Conservation (phyloP, 2,797 vertebrate genomes). For the Catostomus latipinnis region DNA sequence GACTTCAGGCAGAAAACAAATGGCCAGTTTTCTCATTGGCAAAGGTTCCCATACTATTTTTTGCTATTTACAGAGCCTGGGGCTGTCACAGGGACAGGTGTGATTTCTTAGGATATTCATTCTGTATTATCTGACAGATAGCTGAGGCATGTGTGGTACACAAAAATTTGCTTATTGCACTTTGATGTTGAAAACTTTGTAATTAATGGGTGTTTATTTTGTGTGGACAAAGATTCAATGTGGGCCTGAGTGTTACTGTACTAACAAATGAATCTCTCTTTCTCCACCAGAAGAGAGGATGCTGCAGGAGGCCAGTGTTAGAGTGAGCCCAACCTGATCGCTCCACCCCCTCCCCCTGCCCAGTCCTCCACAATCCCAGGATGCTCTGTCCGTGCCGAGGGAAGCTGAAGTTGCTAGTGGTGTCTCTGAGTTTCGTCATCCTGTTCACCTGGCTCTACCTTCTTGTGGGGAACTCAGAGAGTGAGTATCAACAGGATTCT, state of each 20-base stretch:
- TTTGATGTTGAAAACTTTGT: no score
- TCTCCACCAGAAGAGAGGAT: slow-evolving; percentile 71
- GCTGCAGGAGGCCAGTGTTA: slow-evolving; percentile 70
- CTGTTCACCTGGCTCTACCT: slow-evolving; percentile 84
- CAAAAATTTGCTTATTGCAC: no score
- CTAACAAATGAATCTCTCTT: slow-evolving; percentile 15
- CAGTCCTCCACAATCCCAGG: slow-evolving; percentile 70
- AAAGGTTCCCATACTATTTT: no score
- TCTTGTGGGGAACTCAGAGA: slow-evolving; percentile 81
- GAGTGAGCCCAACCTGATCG: slow-evolving; percentile 77
- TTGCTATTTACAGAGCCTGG: no score
- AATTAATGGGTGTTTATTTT: no score
- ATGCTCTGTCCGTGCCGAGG: slow-evolving; percentile 87
- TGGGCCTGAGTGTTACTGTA: background rate
- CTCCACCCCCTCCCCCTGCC: slow-evolving; percentile 47
- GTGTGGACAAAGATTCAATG: no score
- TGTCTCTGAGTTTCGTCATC: slow-evolving; percentile 76
- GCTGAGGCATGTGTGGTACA: no score
- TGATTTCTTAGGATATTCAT: no score
- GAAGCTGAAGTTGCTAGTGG: slow-evolving; percentile 85
- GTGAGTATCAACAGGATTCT: slow-evolving; percentile 69
- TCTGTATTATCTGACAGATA: no score
- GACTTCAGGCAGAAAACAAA: no score
- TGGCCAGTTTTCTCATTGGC: no score
- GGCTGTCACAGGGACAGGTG: no score